A percentile compares a stretch with the other conserved stretches of the same genome.
These are phyloP conservation scores for Motacilla alba DNA, from an alignment of 2,113 vertebrate species.

Conservation along the genomic window DNA sequence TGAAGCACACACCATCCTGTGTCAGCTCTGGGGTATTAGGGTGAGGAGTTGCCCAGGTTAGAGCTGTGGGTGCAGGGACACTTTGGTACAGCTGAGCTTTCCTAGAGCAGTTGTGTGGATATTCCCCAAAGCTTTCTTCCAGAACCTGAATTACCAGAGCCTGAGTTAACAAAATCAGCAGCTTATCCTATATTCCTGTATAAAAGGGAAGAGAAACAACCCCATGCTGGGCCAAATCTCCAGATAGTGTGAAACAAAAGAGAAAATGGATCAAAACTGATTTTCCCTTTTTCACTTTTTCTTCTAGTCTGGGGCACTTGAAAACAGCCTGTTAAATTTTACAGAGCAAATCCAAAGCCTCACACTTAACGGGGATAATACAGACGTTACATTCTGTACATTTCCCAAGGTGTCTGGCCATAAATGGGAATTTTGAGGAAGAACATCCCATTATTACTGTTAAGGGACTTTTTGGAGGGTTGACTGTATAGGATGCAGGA, in stretches of 20 bases:
- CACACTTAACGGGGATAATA: background rate
- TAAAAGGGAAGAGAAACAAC: background rate
- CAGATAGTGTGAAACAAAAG: background rate
- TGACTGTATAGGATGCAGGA: background rate
- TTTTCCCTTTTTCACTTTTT: background rate
- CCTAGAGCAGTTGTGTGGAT: background rate
- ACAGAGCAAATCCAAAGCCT: background rate
- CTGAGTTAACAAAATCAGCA: background rate
- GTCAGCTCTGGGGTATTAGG: background rate
- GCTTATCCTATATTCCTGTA: fast-evolving
- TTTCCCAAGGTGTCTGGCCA: background rate
- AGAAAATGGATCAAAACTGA: background rate
- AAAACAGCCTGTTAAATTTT: background rate
- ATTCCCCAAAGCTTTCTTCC: background rate
- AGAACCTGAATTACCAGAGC: background rate
- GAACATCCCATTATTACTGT: background rate
- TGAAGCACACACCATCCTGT: background rate
- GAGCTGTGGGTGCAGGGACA: background rate
- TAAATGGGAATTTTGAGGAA: background rate
- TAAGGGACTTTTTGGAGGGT: background rate
- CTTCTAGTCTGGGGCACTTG: background rate
- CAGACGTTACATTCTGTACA: background rate
- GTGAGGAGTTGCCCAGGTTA: background rate
- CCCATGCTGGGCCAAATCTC: background rate
- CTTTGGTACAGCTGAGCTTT: background rate